phyloP scores from a whole-genome alignment of 2,888 invertebrate species.

The Agriopis aurantiaria region DNA sequence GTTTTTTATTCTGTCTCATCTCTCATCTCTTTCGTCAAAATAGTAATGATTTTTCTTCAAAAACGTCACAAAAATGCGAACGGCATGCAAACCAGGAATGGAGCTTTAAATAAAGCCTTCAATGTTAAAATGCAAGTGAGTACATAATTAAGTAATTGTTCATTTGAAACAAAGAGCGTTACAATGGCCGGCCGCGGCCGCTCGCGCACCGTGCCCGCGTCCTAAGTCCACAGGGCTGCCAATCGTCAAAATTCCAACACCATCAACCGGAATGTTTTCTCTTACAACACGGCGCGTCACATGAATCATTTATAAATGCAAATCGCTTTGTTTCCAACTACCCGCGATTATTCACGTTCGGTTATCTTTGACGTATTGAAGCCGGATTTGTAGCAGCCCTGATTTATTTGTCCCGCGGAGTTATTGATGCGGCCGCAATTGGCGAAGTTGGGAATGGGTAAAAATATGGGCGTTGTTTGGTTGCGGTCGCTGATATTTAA shows the following conservation, averaged over 20 bases:
- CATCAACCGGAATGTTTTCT: constrained; percentile 67
- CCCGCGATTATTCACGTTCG: constrained; percentile 74
- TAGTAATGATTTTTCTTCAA: too few species aligned
- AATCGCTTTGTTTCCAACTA: constrained; percentile 73
- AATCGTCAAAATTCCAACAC: constrained; percentile 63
- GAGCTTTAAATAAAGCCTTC: background rate
- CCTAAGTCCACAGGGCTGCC: constrained; percentile 53
- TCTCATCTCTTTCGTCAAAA: too few species aligned
- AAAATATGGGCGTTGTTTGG: constrained; percentile 41
- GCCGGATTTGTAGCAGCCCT: constrained; percentile 49
- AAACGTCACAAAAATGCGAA: too few species aligned
- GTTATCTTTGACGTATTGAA: constrained; percentile 74
- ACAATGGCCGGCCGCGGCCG: constrained; percentile 12
- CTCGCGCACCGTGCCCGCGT: constrained; percentile 14
- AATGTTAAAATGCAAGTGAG: background rate
- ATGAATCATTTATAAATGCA: constrained; percentile 82
- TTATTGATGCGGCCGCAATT: constrained; percentile 48
- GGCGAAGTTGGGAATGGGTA: constrained; percentile 33
- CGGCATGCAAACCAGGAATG: too few species aligned
- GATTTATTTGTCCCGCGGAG: constrained; percentile 50
- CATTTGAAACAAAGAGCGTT: constrained; percentile 5
- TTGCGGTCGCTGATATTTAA: constrained; percentile 26
- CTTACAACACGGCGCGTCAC: constrained; percentile 64
- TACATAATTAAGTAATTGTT: constrained; percentile 4
- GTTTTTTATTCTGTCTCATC: too few species aligned